A percentile compares a stretch with the other conserved stretches of the same genome.
phyloP scores from a whole-genome alignment of 1,140 invertebrate genomes.

The Brachionus calyciflorus region DNA sequence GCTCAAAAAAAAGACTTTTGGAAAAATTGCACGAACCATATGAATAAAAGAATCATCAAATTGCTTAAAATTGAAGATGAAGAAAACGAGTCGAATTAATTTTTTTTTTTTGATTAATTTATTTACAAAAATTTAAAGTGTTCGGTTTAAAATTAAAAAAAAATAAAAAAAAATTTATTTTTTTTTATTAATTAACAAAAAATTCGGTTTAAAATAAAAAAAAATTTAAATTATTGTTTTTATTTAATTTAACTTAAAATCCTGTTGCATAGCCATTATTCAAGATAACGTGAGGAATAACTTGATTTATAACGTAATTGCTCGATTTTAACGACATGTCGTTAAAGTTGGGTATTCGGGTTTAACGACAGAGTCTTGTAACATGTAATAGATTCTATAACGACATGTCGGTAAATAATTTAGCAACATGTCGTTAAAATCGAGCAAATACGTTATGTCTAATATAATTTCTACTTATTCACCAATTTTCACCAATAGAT shows the following conservation, averaged over 20 bases:
- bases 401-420: too few species aligned
- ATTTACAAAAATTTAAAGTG: too few species aligned
- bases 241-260: neutral
- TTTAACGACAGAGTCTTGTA: too few species aligned
- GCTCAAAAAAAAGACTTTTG: neutral
- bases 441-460: too few species aligned
- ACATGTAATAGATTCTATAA: too few species aligned
- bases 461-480: neutral
- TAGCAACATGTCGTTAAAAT: too few species aligned
- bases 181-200: neutral
- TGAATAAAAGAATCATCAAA: neutral
- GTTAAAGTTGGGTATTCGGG: too few species aligned
- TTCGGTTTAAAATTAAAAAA: too few species aligned
- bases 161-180: too few species aligned
- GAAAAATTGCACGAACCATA: neutral
- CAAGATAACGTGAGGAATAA: neutral
- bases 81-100: too few species aligned
- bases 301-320: neutral
- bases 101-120: too few species aligned
- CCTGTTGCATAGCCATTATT: conserved; percentile 14
- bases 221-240: neutral
- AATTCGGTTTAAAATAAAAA: neutral
- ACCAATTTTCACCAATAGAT: neutral
- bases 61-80: neutral
- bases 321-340: too few species aligned